These are phyloP conservation scores for Xenus cinereus DNA, from an alignment of 2,113 vertebrate species.

Conservation along the genomic window DNA sequence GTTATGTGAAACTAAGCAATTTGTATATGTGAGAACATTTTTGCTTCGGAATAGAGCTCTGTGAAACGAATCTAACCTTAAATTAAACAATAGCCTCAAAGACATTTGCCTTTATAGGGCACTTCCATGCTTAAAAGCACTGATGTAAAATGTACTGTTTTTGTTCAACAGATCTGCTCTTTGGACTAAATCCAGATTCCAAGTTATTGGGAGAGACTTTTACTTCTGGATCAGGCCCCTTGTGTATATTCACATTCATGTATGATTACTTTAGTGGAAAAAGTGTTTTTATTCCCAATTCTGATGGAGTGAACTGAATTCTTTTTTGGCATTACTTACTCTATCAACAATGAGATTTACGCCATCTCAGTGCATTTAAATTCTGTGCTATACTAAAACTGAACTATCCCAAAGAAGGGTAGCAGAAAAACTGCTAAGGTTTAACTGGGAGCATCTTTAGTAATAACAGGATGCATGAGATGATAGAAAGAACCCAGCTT, in stretches of 20 bases:
- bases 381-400: not conserved
- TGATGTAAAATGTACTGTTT: not conserved
- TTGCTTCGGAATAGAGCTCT: not conserved
- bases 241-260: conserved; percentile 29
- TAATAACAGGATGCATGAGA: not conserved
- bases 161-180: not conserved
- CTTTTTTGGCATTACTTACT: conserved; percentile 13
- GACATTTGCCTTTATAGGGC: not conserved
- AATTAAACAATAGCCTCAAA: not conserved
- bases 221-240: conserved; percentile 26
- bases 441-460: conserved; percentile 18
- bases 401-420: not conserved
- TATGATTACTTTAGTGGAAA: conserved; percentile 45
- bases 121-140: not conserved
- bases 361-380: not conserved
- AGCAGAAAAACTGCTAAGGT: not conserved
- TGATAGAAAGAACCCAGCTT: not conserved
- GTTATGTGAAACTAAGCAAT: not conserved
- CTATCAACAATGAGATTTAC: conserved; percentile 33
- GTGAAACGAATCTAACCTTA: not conserved
- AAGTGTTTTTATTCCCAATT: conserved; percentile 46
- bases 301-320: conserved; percentile 28
- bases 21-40: not conserved
- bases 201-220: conserved; percentile 8
- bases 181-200: conserved; percentile 20